Conservation (phyloP, 2,113 vertebrate species). For the Crypturellus undulatus region DNA sequence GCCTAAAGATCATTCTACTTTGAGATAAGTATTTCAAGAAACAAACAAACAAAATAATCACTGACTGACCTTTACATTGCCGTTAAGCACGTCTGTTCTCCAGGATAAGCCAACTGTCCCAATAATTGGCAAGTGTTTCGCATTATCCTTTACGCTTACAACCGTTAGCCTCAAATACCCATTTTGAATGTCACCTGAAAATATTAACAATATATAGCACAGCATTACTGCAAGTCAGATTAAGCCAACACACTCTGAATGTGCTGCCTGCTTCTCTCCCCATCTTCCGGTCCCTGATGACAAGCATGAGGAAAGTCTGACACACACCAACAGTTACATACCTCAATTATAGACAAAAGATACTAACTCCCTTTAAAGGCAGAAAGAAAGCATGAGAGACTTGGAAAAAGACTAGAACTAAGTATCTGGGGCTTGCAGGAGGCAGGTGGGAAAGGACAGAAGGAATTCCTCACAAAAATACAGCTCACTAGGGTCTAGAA, state of each 20-base stretch:
- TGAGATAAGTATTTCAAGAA: not conserved
- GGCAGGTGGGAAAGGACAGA: not conserved
- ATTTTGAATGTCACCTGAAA: slow-evolving; percentile 77
- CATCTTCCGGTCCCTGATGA: not conserved
- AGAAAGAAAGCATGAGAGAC: not conserved
- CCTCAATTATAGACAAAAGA: not conserved
- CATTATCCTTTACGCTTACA: slow-evolving; percentile 68
- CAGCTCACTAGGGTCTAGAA: not conserved
- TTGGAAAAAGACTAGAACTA: not conserved
- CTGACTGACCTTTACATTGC: slow-evolving; percentile 78
- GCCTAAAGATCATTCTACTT: not conserved
- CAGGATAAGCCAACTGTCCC: slow-evolving; percentile 77
- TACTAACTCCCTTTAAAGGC: not conserved
- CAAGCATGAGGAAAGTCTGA: not conserved
- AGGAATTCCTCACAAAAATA: not conserved
- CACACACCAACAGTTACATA: not conserved
- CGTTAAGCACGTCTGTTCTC: slow-evolving; percentile 72
- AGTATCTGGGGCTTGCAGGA: not conserved
- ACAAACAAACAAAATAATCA: not conserved
- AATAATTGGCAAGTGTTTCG: slow-evolving; percentile 74
- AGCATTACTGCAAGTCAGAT: not conserved
- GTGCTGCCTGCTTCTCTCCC: not conserved
- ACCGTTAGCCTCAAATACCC: slow-evolving; percentile 74
- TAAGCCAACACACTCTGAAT: not conserved
- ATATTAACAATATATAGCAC: slow-evolving; percentile 7